phyloP scores from a whole-genome alignment of 2,797 vertebrate genomes.

The Loris lydekkerianus region DNA sequence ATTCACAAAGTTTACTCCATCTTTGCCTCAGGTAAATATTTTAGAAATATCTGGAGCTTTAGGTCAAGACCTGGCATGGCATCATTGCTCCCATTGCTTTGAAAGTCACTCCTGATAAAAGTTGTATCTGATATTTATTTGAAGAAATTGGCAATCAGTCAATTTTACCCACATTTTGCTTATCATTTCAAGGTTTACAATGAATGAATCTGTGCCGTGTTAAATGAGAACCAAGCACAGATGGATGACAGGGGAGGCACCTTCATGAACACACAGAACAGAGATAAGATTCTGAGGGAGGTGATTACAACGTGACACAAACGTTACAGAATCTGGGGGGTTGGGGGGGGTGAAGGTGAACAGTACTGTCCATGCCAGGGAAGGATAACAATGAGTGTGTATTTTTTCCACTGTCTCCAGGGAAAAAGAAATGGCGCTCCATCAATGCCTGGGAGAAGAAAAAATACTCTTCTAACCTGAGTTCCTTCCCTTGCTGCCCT shows the following conservation, averaged over 20 bases:
- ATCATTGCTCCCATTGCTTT: background rate
- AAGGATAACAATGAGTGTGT: background rate
- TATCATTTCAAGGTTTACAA: background rate
- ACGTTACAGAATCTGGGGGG: background rate
- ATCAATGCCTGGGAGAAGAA: background rate
- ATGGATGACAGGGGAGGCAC: background rate
- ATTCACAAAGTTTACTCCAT: background rate
- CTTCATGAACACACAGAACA: background rate
- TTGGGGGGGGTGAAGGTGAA: no score
- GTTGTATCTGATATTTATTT: background rate
- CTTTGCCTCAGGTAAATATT: background rate
- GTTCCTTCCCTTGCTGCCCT: background rate
- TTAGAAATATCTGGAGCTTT: background rate
- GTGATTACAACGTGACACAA: background rate
- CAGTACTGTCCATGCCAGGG: rapidly evolving
- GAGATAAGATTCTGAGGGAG: background rate
- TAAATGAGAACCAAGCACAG: background rate
- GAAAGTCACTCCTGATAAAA: background rate
- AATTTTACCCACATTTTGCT: background rate
- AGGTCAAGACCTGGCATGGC: background rate
- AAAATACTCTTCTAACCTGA: background rate
- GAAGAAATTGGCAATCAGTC: background rate
- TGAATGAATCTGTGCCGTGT: background rate
- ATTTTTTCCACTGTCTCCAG: background rate
- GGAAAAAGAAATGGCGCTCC: background rate